Conservation (phyloP, 2,113 vertebrate genomes). For the Chlamydotis undulata region DNA sequence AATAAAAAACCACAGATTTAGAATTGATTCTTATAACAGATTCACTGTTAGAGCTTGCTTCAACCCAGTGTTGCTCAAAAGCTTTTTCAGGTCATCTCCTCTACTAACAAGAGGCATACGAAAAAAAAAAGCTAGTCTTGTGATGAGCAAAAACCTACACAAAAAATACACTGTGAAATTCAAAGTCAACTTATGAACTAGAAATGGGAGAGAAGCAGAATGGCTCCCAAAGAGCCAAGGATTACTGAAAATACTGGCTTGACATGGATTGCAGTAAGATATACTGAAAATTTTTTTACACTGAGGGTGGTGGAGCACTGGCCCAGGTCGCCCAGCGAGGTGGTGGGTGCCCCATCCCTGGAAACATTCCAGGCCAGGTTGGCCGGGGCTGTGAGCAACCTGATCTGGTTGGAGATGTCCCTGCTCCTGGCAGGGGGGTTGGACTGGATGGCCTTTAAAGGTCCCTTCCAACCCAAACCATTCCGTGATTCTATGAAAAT, state of each 20-base stretch:
- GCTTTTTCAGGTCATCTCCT: not conserved
- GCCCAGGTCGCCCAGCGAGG: too few relatives aligned
- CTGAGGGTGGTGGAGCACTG: too few relatives aligned
- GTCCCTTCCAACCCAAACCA: too few relatives aligned
- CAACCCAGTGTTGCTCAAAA: not conserved
- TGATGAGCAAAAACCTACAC: not conserved
- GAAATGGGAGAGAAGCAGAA: not conserved
- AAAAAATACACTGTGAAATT: not conserved
- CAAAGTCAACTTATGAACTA: not conserved
- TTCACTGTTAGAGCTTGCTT: not conserved
- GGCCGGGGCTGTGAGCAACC: too few relatives aligned
- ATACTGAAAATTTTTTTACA: not conserved
- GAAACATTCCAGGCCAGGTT: too few relatives aligned
- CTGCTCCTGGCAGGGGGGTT: too few relatives aligned
- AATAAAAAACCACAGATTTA: not conserved
- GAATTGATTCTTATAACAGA: not conserved
- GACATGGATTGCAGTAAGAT: not conserved
- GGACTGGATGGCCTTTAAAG: too few relatives aligned
- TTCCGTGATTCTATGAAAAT: not conserved
- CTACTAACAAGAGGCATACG: not conserved
- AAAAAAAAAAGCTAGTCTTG: not conserved
- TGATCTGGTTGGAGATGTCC: too few relatives aligned
- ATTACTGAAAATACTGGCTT: not conserved
- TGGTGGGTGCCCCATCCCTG: too few relatives aligned
- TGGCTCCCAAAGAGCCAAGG: not conserved